Evolutionary conservation across 2,888 invertebrate genomes (phyloP).

Genomic region (Dynastes tityus): DNA sequence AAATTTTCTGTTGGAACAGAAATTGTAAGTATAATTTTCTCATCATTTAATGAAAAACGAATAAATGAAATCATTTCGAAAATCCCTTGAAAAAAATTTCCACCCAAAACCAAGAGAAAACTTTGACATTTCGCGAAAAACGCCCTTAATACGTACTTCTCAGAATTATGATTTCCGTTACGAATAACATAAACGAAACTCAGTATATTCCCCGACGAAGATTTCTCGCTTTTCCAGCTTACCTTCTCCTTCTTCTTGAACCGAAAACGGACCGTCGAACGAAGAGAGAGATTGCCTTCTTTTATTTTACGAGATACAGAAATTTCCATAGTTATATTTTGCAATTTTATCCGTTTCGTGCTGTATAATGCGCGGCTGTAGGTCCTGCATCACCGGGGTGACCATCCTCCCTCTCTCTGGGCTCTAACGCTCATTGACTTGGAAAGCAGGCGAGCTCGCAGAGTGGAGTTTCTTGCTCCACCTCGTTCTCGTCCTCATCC

Average conservation of each 20-base stretch:
- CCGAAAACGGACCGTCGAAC: not conserved
- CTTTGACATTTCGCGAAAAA: not conserved
- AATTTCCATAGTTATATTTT: conserved; percentile 52
- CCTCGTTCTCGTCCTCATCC: conserved; percentile 21
- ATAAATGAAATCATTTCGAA: not conserved
- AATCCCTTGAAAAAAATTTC: not conserved
- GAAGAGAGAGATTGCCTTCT: conserved; percentile 32
- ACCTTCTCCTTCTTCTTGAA: not conserved
- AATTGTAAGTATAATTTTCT: no score
- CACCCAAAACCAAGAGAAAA: not conserved
- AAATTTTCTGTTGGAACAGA: no score
- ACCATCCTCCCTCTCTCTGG: conserved; percentile 15
- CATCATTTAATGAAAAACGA: no score
- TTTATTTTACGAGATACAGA: conserved; percentile 46
- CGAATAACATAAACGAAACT: conserved; percentile 30
- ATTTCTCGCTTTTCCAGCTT: conserved; percentile 5
- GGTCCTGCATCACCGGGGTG: conserved; percentile 25
- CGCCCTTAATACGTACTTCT: conserved; percentile 11
- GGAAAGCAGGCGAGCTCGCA: conserved; percentile 57
- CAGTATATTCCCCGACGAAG: not conserved
- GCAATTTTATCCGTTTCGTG: conserved; percentile 47
- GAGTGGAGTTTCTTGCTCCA: conserved; percentile 36
- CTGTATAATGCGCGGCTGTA: conserved; percentile 47
- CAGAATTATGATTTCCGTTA: conserved; percentile 37
- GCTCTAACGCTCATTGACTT: conserved; percentile 61